phyloP scores from a whole-genome alignment of 2,888 invertebrate species.

The Leptogaster cylindrica region DNA sequence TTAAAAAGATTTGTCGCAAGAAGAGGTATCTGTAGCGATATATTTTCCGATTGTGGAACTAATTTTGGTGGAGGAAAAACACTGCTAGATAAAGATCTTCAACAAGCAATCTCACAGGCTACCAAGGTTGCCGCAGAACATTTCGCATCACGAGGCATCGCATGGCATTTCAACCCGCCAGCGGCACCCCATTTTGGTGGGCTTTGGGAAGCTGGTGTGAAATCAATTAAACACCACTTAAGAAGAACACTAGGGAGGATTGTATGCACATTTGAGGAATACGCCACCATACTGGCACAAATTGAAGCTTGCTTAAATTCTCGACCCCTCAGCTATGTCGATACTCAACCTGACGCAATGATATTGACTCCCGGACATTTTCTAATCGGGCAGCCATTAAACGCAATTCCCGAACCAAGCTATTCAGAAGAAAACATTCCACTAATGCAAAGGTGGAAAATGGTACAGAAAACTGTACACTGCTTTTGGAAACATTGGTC shows the following conservation, averaged over 20 bases:
- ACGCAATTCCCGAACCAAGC: background rate
- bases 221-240: slow-evolving; percentile 50
- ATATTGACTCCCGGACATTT: too few species aligned
- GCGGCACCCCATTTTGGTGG: slow-evolving; percentile 52
- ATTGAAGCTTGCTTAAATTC: slow-evolving; percentile 51
- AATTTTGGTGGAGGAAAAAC: background rate
- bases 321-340: too few species aligned
- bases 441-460: too few species aligned
- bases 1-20: slow-evolving; percentile 11
- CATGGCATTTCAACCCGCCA: slow-evolving; percentile 53
- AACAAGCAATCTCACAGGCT: background rate
- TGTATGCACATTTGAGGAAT: slow-evolving; percentile 49
- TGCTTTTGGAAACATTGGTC: background rate
- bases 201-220: too few species aligned
- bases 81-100: background rate
- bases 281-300: too few species aligned
- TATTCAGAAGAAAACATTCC: too few species aligned
- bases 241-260: slow-evolving; percentile 47
- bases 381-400: background rate
- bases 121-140: background rate
- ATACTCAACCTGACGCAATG: too few species aligned
- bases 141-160: background rate
- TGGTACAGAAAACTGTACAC: background rate
- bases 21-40: background rate
- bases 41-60: slow-evolving; percentile 14